Conservation (phyloP, 2,888 invertebrate genomes). For the Harpagoxenus sublaevis region DNA sequence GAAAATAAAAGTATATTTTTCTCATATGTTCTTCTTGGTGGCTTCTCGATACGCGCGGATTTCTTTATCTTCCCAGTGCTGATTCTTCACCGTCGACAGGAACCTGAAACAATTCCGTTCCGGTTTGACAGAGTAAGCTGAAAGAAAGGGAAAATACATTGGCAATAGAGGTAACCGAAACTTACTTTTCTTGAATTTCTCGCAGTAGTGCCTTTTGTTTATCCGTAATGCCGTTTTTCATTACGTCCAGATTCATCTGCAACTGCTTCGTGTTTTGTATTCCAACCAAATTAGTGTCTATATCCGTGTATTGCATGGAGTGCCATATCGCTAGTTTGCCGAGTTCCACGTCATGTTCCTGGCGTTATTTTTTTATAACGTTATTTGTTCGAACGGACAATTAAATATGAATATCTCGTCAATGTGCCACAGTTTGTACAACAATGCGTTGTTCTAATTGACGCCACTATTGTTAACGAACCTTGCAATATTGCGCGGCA, state of each 20-base stretch:
- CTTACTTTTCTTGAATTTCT: constrained; percentile 89
- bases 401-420: background rate
- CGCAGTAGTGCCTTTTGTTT: constrained; percentile 89
- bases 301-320: constrained; percentile 88
- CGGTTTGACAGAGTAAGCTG: background rate
- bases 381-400: background rate
- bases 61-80: constrained; percentile 91
- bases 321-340: constrained; percentile 91
- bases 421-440: background rate
- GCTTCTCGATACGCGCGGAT: constrained; percentile 87
- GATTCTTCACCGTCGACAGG: constrained; percentile 86
- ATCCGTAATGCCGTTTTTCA: constrained; percentile 89
- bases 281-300: constrained; percentile 92
- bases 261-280: constrained; percentile 90
- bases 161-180: constrained; percentile 14
- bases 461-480: constrained; percentile 77
- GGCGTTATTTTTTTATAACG: constrained; percentile 57
- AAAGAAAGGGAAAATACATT: background rate
- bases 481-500: constrained; percentile 90
- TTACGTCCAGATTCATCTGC: constrained; percentile 89
- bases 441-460: background rate
- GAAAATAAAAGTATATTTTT: constrained; percentile 59
- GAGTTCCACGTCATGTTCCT: constrained; percentile 89
- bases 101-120: constrained; percentile 81
- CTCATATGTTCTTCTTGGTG: constrained; percentile 66